Evolutionary conservation across 2,888 invertebrate species (phyloP), one percentile per base, ranked within the genome.

Genomic region (Spatulosminthurus flaviceps): DNA sequence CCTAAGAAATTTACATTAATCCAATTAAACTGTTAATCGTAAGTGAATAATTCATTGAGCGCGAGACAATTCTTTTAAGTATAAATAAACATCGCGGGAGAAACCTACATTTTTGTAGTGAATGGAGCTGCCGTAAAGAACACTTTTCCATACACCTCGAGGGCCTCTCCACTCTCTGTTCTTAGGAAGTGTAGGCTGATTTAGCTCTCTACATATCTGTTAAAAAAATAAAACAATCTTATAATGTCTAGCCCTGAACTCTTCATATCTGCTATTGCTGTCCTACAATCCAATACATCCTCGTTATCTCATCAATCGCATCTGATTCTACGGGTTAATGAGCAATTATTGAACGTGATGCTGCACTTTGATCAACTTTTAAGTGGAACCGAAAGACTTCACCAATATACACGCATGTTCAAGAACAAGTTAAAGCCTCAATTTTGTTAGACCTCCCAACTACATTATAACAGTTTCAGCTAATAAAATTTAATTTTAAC

Each of bases 141-240:
- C 80, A 66, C 78, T 84, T 85, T 90, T 90, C 94, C 94, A 94
- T 72, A 89, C 89, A 70, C 91, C 91, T 80, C 90, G 90, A 86
- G 91, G 92, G 81, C 89, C 89, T 80, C 89, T 89, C 92, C 92
- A 93, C 86, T 92, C 92, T 24, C 89, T 88, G 16, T 93, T 90
- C 81, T 92, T 88, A 80, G 91, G 88, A 75, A 93, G 86, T 29
- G 88, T 88, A 0, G 93, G 92, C 1, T 89, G 88, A 87, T 93
- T 93, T 75, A 93, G 87, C 87, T 93, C 93, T 79, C 91, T 90
- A 86, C 92, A 92, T 81, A 87, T 85, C 87, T 87, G 79, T 42
- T 81, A 80, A 78, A 76, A 78, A 64, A 51, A 76, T 51, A 51
- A 2, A 19, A n/a, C 16, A 51, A 13, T 19, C 16, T 11, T 11